Conservation (phyloP, 2,888 invertebrate genomes). For the Sarcophaga carnaria region DNA sequence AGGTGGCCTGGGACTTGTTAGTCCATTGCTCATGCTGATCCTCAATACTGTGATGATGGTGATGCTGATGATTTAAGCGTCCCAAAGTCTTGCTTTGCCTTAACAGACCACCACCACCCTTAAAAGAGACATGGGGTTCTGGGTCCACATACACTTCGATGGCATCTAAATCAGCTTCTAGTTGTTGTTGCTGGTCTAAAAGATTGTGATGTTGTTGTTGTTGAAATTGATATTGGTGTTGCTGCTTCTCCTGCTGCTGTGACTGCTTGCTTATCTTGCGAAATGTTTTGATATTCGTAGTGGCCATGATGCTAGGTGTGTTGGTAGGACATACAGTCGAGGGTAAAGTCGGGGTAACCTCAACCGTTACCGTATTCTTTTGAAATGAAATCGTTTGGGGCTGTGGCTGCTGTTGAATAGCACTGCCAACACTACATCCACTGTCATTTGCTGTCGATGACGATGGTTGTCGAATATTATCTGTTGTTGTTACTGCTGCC, state of each 20-base stretch:
- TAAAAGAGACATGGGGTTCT: slow-evolving; percentile 70
- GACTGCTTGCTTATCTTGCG: slow-evolving; percentile 55
- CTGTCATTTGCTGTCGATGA: slow-evolving; percentile 31
- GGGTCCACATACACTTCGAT: slow-evolving; percentile 81
- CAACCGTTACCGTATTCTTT: slow-evolving; percentile 53
- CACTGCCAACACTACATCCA: neutral
- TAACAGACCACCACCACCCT: slow-evolving; percentile 52
- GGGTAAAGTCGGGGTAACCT: slow-evolving; percentile 51
- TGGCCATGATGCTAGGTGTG: slow-evolving; percentile 33
- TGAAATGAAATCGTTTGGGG: slow-evolving; percentile 48
- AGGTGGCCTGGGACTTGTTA: slow-evolving; percentile 72
- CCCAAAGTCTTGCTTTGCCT: slow-evolving; percentile 72
- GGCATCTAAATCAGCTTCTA: slow-evolving; percentile 79
- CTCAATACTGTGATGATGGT: too few species aligned
- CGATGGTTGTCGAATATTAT: slow-evolving; percentile 42
- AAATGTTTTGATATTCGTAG: slow-evolving; percentile 55
- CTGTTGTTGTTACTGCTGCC: slow-evolving; percentile 10
- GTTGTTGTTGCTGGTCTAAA: slow-evolving; percentile 58
- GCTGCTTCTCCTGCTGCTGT: slow-evolving; percentile 50
- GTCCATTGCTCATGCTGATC: slow-evolving; percentile 64
- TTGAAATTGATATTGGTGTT: slow-evolving; percentile 52
- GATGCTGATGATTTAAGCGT: slow-evolving; percentile 12
- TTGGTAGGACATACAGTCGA: slow-evolving; percentile 57
- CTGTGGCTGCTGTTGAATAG: slow-evolving; percentile 25
- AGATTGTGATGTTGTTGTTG: slow-evolving; percentile 23